Conservation (phyloP, 1,140 invertebrate species). For the Formica selysi region DNA sequence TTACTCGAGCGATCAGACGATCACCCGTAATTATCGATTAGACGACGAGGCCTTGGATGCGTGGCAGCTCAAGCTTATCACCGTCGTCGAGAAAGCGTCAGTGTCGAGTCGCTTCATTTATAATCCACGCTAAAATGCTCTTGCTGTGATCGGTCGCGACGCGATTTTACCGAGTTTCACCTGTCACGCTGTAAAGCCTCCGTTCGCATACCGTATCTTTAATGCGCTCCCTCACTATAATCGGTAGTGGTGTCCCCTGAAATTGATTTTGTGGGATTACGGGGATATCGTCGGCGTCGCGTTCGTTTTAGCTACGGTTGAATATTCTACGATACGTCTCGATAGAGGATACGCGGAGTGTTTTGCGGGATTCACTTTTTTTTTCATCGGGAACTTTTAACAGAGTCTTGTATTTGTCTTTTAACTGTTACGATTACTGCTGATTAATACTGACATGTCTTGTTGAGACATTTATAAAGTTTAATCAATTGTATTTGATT, state of each 20-base stretch:
- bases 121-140: slow-evolving; percentile 67
- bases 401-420: not conserved
- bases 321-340: slow-evolving; percentile 11
- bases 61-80: slow-evolving; percentile 30
- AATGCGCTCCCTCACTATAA: not conserved
- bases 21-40: slow-evolving; percentile 65
- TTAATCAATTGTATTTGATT: not conserved
- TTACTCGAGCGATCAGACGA: slow-evolving; percentile 43
- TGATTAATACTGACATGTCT: not conserved
- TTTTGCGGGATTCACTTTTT: not conserved
- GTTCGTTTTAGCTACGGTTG: not conserved
- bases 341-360: no score
- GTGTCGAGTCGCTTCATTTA: slow-evolving; percentile 62
- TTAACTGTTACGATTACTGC: not conserved
- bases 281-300: not conserved
- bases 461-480: slow-evolving; percentile 7
- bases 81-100: slow-evolving; percentile 53
- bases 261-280: slow-evolving; percentile 35
- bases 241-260: not conserved
- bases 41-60: slow-evolving; percentile 12
- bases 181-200: slow-evolving; percentile 55
- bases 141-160: slow-evolving; percentile 29
- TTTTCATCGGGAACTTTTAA: not conserved
- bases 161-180: slow-evolving; percentile 66
- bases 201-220: not conserved